Evolutionary conservation across 2,797 vertebrate genomes (phyloP), one percentile per base, ranked within the genome.

Genomic region (Pelodytes ibericus): DNA sequence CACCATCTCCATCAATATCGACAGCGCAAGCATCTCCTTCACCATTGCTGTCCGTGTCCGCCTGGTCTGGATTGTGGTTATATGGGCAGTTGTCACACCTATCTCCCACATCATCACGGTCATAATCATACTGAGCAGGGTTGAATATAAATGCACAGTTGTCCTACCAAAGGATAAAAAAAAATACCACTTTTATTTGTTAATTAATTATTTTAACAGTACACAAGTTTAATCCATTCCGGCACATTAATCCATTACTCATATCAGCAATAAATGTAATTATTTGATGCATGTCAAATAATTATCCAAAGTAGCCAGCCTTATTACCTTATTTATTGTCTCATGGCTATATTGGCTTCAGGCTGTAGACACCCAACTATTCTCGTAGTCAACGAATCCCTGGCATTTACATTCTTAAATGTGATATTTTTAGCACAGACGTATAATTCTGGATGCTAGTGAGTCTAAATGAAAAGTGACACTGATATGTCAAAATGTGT

Each of bases 1-100:
- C 87, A 99, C 98, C 96, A 26, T 99, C 98, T n/a, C 98, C 98
- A 44, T 99, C 97, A 26, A 99, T 99, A 87, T 99, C 98, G 16
- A 95, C 86, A 22, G 98, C 95, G 41, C 98, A 99, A 49, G 97
- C 96, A 4, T 99, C 98, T 29, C 98, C 98, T 87, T 99, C 97
- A 67, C 97, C 97, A 0, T 99, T 99, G 85, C 88, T 93, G 86
- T 99, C 98, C 0, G 98, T 99, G 85, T 99, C 97, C 0, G 90
- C 94, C 87, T 99, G 98, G 81, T 99, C 97, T 11, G 96, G 92
- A 86, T 99, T 99, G 81, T 95, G 95, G 88, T 96, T 95, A 72
- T 94, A 96, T 33, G 96, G 92, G 79, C 98, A 99, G 88, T 99
- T 99, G 86, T 99, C 98, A 83, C 98, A 99, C 64, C 91, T 85